Conservation (phyloP, 2,888 invertebrate species). For the Automeris io region DNA sequence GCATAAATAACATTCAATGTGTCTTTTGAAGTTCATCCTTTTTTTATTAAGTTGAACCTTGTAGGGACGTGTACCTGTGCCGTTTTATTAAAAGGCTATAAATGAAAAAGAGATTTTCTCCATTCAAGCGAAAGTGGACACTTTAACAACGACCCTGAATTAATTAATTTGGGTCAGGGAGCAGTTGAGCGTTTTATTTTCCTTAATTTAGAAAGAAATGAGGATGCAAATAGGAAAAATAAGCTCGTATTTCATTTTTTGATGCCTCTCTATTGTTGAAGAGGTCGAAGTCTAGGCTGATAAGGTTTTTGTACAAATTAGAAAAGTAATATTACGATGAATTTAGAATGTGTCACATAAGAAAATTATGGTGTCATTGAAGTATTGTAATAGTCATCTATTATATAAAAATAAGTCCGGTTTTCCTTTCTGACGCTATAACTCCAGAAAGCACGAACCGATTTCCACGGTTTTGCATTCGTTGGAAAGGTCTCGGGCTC, state of each 20-base stretch:
- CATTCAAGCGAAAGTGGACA: slow-evolving; percentile 27
- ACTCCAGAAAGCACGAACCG: too few relatives aligned
- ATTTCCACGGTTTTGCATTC: too few relatives aligned
- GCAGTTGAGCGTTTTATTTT: slow-evolving; percentile 14
- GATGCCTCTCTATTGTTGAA: too few relatives aligned
- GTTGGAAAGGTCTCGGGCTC: too few relatives aligned
- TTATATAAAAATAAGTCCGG: too few relatives aligned
- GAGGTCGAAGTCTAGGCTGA: too few relatives aligned
- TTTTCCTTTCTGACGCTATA: too few relatives aligned
- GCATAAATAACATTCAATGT: slow-evolving; percentile 45
- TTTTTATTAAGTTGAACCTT: slow-evolving; percentile 41
- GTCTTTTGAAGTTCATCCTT: slow-evolving; percentile 34
- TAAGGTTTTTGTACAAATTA: too few relatives aligned
- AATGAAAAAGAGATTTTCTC: slow-evolving; percentile 33
- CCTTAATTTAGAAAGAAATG: slow-evolving; percentile 1
- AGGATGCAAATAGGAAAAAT: not conserved
- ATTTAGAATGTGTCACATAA: too few relatives aligned
- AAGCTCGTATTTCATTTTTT: not conserved
- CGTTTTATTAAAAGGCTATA: slow-evolving; percentile 39
- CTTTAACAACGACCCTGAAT: slow-evolving; percentile 27
- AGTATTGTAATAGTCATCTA: too few relatives aligned
- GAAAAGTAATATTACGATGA: too few relatives aligned
- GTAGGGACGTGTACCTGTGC: slow-evolving; percentile 26
- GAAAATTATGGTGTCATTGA: too few relatives aligned
- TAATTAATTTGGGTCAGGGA: slow-evolving; percentile 31